phyloP scores from a whole-genome alignment of 2,888 invertebrate species.

The Stramonita haemastoma region DNA sequence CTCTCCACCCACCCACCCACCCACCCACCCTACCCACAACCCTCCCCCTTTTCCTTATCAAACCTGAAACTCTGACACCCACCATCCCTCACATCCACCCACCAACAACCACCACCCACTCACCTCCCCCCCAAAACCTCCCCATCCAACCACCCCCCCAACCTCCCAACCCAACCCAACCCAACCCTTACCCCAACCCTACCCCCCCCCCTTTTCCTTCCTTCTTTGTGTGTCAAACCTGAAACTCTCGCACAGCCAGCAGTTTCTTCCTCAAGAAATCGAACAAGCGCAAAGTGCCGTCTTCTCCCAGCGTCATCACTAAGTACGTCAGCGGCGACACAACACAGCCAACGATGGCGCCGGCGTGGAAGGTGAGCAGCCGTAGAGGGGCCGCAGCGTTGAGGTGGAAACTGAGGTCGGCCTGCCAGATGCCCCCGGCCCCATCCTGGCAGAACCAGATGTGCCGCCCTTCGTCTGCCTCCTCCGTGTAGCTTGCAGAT shows the following conservation, averaged over 20 bases:
- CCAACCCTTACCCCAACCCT: no score
- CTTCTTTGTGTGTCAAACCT: background rate
- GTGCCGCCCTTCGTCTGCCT: background rate
- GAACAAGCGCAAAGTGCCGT: conserved; percentile 45
- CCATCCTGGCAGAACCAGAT: conserved; percentile 51
- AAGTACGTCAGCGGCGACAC: conserved; percentile 31
- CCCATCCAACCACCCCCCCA: no score
- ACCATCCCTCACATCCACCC: no score
- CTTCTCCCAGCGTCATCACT: conserved; percentile 46
- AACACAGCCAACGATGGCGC: conserved; percentile 44
- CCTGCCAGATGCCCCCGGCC: conserved; percentile 47
- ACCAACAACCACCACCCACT: no score
- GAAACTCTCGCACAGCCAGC: conserved; percentile 35
- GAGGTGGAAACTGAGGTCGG: conserved; percentile 46
- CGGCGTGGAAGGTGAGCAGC: conserved; percentile 41
- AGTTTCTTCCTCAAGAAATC: conserved; percentile 44
- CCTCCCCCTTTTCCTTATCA: no score
- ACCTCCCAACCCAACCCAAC: no score
- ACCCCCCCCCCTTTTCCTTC: background rate
- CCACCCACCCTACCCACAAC: no score
- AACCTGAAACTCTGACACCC: no score
- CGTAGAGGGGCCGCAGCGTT: conserved; percentile 28
- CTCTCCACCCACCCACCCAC: no score
- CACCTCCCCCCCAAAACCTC: no score
- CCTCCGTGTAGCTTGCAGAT: background rate